These are phyloP conservation scores for Nasalis larvatus DNA, from an alignment of 2,113 vertebrate species.

Conservation along the genomic window DNA sequence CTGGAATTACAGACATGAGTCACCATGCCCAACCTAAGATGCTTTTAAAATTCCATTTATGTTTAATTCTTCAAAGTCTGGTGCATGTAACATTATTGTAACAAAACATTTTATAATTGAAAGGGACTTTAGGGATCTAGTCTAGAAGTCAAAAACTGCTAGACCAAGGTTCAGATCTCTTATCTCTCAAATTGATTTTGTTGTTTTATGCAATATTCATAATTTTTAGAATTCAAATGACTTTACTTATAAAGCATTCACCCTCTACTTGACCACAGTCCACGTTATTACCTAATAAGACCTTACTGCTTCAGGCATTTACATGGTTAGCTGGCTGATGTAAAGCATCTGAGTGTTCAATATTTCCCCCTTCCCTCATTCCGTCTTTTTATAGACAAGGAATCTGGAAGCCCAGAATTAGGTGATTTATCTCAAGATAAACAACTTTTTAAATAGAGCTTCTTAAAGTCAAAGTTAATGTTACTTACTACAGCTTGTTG, in stretches of 20 bases:
- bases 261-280: neutral
- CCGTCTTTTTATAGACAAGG: neutral
- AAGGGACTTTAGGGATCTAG: neutral
- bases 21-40: neutral
- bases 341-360: neutral
- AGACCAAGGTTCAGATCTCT: neutral
- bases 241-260: neutral
- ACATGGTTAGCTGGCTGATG: neutral
- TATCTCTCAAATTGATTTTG: neutral
- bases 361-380: neutral
- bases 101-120: conserved; percentile 27
- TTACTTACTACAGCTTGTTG: conserved; percentile 15
- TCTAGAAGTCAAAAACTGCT: neutral
- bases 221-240: neutral
- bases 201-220: neutral
- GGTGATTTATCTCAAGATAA: neutral
- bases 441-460: neutral
- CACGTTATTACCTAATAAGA: neutral
- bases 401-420: neutral
- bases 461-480: neutral
- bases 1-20: too few species aligned
- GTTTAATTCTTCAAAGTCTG: neutral
- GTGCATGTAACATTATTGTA: neutral
- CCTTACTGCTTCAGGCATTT: neutral
- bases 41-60: neutral